Base-by-base conservation (phyloP, 2,888 invertebrate species). In the Strigamia maritima region DNA sequence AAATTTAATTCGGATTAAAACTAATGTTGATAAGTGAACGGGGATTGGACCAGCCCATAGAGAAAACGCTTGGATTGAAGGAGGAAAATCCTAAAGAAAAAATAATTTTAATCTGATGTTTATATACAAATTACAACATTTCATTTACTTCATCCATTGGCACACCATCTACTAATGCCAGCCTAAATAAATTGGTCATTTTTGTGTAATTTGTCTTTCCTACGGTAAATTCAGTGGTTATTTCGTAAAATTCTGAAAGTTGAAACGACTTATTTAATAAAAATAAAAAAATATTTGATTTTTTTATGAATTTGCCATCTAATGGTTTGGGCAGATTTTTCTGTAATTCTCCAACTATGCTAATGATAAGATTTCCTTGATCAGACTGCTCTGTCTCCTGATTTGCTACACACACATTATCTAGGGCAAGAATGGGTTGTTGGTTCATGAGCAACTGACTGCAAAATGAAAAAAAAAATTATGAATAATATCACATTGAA, bases 1-100 rank as follows among this genome's bases (percentile, higher is more conserved):
- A 14, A 75, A 75, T 26, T 75, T 75, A 7, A 75, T 75, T 26
- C 28, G 75, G 26, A 75, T 24, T 28, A 75, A 75, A 19, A 75
- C 26, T 28, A 31, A 26, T 4, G 75, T 26, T 28, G 75, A 75
- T 75, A 16, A n/a, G 3, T 75, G 19, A 24, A 26, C n/a, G 4
- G 75, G 75, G 14, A 75, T 35, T 14, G 75, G 16, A 7, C 24
- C 75, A 22, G 10, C 8, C 24, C 19, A 60, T 10, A 16, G 60
- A 19, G 24, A 19, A 60, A 60, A 22, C 19, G 19, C 60, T 60
- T 60, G 22, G 1, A 60, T 2, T 22, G 24, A 16, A 16, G 60
- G 60, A 60, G 60, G 60, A 60, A 16, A 60, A 60, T 60, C 60
- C 60, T 60, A 2, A 19, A 60, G 19, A 49, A 49, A 49, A 16